phyloP scores from a whole-genome alignment of 2,888 invertebrate genomes.

The Lithophane semibrunnea region DNA sequence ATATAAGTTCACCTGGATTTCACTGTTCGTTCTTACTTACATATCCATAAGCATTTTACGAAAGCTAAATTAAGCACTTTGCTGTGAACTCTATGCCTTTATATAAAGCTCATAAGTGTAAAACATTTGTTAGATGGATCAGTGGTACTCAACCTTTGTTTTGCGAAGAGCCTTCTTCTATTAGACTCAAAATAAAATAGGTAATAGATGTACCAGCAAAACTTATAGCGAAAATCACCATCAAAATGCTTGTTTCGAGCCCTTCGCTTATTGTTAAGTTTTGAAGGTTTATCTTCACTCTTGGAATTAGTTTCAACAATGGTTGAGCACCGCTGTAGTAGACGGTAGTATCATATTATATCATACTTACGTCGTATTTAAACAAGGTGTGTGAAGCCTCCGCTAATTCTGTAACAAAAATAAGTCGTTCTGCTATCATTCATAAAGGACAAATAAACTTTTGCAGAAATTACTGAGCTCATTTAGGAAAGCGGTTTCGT shows the following conservation, averaged over 20 bases:
- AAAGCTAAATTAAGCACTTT: slow-evolving; percentile 32
- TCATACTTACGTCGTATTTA: slow-evolving; percentile 13
- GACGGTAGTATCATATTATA: slow-evolving; percentile 27
- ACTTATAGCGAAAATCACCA: not conserved
- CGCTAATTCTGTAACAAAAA: slow-evolving; percentile 10
- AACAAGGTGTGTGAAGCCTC: slow-evolving; percentile 34
- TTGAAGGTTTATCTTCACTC: not conserved
- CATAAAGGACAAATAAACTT: not conserved
- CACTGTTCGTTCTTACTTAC: slow-evolving; percentile 22
- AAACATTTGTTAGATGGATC: slow-evolving; percentile 29
- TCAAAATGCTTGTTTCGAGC: not conserved
- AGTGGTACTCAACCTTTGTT: slow-evolving; percentile 35
- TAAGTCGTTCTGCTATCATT: not conserved
- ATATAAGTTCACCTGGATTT: slow-evolving; percentile 25
- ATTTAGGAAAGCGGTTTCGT: not conserved
- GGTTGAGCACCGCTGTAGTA: slow-evolving; percentile 44
- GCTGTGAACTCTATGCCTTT: slow-evolving; percentile 59
- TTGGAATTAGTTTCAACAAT: slow-evolving; percentile 7
- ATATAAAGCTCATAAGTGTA: slow-evolving; percentile 28
- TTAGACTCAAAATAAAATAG: not conserved
- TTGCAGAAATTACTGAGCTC: not conserved
- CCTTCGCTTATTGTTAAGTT: not conserved
- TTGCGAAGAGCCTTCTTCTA: not conserved
- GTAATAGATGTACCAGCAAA: not conserved
- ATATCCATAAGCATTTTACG: slow-evolving; percentile 38